phyloP scores from a whole-genome alignment of 2,113 vertebrate genomes.

The Melanerpes aurifrons region DNA sequence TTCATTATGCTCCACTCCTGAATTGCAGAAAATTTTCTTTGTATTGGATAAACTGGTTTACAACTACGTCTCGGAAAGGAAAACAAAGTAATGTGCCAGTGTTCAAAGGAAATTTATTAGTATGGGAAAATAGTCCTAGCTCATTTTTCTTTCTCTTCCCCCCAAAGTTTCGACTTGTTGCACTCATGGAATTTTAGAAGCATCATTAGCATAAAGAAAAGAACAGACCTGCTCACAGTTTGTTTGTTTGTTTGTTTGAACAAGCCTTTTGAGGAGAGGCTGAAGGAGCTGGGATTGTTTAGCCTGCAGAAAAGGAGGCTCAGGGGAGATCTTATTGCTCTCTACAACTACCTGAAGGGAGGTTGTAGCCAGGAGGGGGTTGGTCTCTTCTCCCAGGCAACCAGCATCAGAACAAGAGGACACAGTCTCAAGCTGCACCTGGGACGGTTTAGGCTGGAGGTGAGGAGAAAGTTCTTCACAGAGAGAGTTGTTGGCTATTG shows the following conservation, averaged over 20 bases:
- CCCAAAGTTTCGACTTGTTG: neutral
- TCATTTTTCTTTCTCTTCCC: neutral
- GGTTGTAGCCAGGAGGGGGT: too few relatives aligned
- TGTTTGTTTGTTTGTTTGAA: neutral
- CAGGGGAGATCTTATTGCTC: too few relatives aligned
- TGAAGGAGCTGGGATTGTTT: too few relatives aligned
- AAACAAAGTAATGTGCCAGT: neutral
- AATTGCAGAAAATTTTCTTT: constrained; percentile 45
- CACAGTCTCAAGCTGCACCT: too few relatives aligned
- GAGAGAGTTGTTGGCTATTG: too few relatives aligned
- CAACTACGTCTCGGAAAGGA: neutral
- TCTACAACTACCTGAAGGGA: too few relatives aligned
- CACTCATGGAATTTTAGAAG: neutral
- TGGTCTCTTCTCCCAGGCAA: too few relatives aligned
- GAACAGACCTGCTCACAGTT: neutral
- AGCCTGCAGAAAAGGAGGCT: too few relatives aligned
- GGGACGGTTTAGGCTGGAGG: too few relatives aligned
- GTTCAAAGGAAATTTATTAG: neutral
- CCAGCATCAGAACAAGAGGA: too few relatives aligned
- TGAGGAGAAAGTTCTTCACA: too few relatives aligned
- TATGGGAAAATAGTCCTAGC: neutral
- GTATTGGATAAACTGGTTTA: constrained; percentile 8
- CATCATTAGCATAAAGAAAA: neutral
- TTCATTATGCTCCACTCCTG: constrained; percentile 17
- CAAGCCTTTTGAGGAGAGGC: neutral